phyloP scores from a whole-genome alignment of 2,113 vertebrate species.

The Rhizomys pruinosus region DNA sequence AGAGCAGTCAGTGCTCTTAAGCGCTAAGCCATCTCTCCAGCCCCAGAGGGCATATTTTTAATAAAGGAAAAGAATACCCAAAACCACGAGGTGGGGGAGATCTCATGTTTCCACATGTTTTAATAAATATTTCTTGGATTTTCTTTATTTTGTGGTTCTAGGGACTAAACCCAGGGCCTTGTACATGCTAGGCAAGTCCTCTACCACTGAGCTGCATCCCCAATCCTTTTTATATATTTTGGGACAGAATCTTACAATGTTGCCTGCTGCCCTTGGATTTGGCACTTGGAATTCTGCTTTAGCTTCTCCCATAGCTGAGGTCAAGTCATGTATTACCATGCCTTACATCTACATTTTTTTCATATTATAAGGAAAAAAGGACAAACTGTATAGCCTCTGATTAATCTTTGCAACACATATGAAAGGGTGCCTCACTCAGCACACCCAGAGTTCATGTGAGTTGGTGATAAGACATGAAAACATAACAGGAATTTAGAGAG shows the following conservation, averaged over 20 bases:
- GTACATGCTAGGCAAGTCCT: background rate
- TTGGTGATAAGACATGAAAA: conserved; percentile 34
- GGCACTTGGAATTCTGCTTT: background rate
- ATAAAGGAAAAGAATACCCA: background rate
- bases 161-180: background rate
- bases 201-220: too few species aligned
- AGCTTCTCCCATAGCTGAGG: background rate
- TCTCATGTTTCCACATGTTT: too few species aligned
- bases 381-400: background rate
- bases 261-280: too few species aligned
- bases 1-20: too few species aligned
- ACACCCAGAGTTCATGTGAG: background rate
- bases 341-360: background rate
- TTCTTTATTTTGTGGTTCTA: background rate
- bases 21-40: too few species aligned
- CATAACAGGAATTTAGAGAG: background rate
- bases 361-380: conserved; percentile 7
- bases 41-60: background rate
- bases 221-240: too few species aligned
- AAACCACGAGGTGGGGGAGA: background rate
- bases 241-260: background rate
- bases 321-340: too few species aligned
- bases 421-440: background rate
- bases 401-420: background rate
- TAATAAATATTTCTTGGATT: background rate